These are phyloP conservation scores for Octopus sinensis DNA, from an alignment of 1,140 invertebrate species.

Conservation along the genomic window DNA sequence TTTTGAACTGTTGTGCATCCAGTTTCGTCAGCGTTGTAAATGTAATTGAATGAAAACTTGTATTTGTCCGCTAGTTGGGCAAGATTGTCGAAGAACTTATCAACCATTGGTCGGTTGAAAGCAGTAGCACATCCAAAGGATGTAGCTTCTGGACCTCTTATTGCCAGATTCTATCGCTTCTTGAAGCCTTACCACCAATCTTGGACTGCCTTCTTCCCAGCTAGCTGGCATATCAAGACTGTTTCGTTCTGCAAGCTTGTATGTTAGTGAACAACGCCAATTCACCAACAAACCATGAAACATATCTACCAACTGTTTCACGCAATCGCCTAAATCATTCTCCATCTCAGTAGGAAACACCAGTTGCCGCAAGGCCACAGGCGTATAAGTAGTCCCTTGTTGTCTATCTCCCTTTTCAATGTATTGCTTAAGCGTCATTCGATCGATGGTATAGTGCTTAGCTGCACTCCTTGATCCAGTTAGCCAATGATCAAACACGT, in stretches of 20 bases:
- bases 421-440: too few species aligned
- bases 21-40: slow-evolving; percentile 61
- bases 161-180: slow-evolving; percentile 91
- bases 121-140: slow-evolving; percentile 24
- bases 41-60: slow-evolving; percentile 47
- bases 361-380: too few species aligned
- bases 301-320: slow-evolving; percentile 14
- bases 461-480: too few species aligned
- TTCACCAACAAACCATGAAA: slow-evolving; percentile 22
- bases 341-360: too few species aligned
- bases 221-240: slow-evolving; percentile 31
- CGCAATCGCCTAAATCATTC: too few species aligned
- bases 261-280: slow-evolving; percentile 12
- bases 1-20: slow-evolving; percentile 59
- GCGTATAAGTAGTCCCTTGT: too few species aligned
- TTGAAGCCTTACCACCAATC: slow-evolving; percentile 97
- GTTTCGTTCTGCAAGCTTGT: too few species aligned
- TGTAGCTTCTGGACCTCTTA: slow-evolving; percentile 55
- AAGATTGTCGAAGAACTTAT: slow-evolving; percentile 28
- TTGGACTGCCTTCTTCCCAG: slow-evolving; percentile 65
- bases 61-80: slow-evolving; percentile 43
- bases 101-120: slow-evolving; percentile 20
- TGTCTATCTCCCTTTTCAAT: too few species aligned
- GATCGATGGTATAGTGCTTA: too few species aligned
- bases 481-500: too few species aligned